These are phyloP conservation scores for Rhizomys pruinosus DNA, from an alignment of 2,113 vertebrate species.

Conservation along the genomic window DNA sequence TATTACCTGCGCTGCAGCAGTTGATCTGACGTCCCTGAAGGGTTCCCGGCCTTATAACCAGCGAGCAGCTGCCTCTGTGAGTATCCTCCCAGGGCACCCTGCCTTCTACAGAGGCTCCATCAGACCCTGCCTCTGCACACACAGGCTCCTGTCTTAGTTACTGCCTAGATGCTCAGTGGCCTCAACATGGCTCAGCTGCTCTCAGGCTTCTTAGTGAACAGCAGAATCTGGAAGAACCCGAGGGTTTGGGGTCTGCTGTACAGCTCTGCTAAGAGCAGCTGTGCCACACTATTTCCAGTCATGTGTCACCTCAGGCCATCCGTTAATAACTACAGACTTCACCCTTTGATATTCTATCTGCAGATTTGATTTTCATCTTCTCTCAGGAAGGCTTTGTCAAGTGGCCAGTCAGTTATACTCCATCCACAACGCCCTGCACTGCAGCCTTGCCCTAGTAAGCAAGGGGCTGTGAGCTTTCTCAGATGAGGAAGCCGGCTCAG, in stretches of 20 bases:
- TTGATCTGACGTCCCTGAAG: constrained; percentile 67
- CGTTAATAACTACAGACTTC: not conserved
- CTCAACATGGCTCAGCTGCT: not conserved
- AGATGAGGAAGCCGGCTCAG: not conserved
- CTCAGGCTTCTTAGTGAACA: not conserved
- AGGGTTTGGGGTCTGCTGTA: not conserved
- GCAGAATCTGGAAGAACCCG: not conserved
- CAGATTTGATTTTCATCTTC: not conserved
- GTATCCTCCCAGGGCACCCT: constrained; percentile 61
- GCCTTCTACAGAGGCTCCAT: fast-evolving
- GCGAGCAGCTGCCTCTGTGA: constrained; percentile 90
- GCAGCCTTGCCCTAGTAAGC: no score
- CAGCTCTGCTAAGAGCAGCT: not conserved
- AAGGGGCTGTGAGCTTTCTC: not conserved
- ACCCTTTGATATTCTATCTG: not conserved
- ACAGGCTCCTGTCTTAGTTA: not conserved
- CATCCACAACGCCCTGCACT: not conserved
- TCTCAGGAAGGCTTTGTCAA: not conserved
- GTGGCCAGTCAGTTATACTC: not conserved
- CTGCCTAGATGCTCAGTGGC: not conserved
- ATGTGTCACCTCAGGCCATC: not conserved
- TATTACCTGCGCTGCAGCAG: constrained; percentile 84
- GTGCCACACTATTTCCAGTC: not conserved
- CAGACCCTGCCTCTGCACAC: not conserved
- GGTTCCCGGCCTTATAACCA: constrained; percentile 78